Base-by-base conservation (phyloP, 92 coral and sea anemone genomes). In the Ricordea florida region DNA sequence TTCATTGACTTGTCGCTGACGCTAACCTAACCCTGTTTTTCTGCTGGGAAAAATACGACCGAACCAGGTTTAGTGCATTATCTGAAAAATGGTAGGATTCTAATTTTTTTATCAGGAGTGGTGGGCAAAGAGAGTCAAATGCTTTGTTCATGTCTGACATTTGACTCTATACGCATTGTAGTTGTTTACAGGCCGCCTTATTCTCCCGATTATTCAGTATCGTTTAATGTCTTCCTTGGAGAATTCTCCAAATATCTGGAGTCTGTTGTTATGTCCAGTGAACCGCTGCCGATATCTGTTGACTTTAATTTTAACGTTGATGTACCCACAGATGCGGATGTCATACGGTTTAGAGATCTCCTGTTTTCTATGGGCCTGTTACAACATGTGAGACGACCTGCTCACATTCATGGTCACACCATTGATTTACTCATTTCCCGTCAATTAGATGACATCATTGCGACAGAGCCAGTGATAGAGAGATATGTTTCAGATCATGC, bases 351-450 rank as follows among this genome's bases (percentile, higher is more conserved):
- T 56, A n/a, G n/a, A n/a, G n/a, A 50, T 24, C 33, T 50, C 57
- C 10, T 49, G 57, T 42, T 30, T 40, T 59, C 66, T 14, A 59
- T 59, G 66, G 66, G 66, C 59, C 76, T 49, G 46, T 24, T 25
- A 34, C 76, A 68, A 46, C 62, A 68, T 47, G 76, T 50, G 15
- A 68, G 50, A 33, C 76, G 0, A 68, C 62, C 76, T 62, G 50
- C 76, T 38, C 62, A 68, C 76, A 68, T 49, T 53, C 76, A 50
- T 48, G 62, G 62, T 37, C 62, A 68, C 76, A 68, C 76, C 76
- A 60, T 68, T 47, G 76, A 68, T 53, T 50, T 68, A 38, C 61
- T 50, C 36, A 68, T 66, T 26, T 25, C 58, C 40, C 42, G 73
- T 32, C 73, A 66, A 26, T 66, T 57, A 13, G 73, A 66, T 66